Base-by-base conservation (phyloP, 2,113 vertebrate genomes). In the Alouatta palliata region DNA sequence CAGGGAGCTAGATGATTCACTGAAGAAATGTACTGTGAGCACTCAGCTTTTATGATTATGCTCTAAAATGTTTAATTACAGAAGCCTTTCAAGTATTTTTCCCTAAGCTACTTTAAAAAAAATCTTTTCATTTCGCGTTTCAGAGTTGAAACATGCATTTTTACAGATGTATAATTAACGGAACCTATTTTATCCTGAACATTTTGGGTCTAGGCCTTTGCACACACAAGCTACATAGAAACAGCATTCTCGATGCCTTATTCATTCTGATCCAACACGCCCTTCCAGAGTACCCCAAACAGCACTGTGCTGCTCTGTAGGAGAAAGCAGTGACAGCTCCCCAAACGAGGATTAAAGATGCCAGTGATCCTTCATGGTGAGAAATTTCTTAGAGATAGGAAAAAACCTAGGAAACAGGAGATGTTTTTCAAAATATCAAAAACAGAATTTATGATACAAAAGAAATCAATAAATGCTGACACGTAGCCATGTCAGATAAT, bases 11-110 rank as follows among this genome's bases (percentile, higher is more conserved):
- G 76, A 71, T 79, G 87, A 97, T 73, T 93, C 93, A 91, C 64
- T 52, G 17, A 49, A 64, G 87, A 95, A 64, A 79, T 40, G 37
- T 27, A 8, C 82, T 83, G 76, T 49, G 58, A 37, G 37, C 68
- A 76, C 68, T 35, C 8, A 7, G 49, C 43, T 87, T 71, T 96
- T 83, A 79, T 73, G 87, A 93, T 68, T 45, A 54, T 9, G 32
- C 52, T 73, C 76, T 71, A 75, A 82, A 73, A 95, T 96, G 68
- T 87, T 90, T 93, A 79, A 97, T 96, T 93, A 43, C 58, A 56
- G 90, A 86, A 95, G 70, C 58, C 76, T 91, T 95, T 87, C 61
- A 83, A 87, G 32, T 87, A 61, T 49, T 56, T 77, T 79, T 56
- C 25, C 32, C 52, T 64, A 52, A 90, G 90, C 84, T 85, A 37